Evolutionary conservation across 2,113 vertebrate species (phyloP).

Genomic region (Turdus rufiventris): DNA sequence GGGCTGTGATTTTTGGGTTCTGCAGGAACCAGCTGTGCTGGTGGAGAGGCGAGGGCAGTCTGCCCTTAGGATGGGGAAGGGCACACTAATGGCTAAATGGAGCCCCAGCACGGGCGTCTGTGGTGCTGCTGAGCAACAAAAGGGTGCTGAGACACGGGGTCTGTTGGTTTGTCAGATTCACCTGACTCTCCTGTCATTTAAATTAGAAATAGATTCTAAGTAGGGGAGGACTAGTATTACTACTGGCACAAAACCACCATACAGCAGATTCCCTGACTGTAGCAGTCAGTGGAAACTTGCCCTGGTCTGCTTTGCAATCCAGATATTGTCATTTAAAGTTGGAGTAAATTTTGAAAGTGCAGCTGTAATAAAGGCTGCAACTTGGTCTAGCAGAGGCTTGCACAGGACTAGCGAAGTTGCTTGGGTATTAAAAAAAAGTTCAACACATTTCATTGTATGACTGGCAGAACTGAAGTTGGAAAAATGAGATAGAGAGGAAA

Average conservation of each 20-base stretch:
- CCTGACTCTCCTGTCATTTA: background rate
- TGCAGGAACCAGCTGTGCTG: background rate
- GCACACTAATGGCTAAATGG: background rate
- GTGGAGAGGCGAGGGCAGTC: background rate
- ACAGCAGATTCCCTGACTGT: background rate
- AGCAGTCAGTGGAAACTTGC: background rate
- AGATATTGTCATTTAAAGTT: background rate
- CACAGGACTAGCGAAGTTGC: background rate
- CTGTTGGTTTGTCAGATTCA: background rate
- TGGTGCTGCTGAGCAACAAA: constrained; percentile 7
- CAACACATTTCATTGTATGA: background rate
- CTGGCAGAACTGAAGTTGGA: background rate
- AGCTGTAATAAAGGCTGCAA: background rate
- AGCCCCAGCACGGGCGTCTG: background rate
- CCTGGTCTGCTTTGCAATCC: background rate
- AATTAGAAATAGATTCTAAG: background rate
- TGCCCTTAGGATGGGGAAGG: background rate
- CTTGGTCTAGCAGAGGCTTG: background rate
- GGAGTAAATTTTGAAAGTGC: background rate
- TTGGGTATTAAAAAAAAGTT: background rate
- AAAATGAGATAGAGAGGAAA: background rate
- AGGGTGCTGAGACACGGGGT: background rate
- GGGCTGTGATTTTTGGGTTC: background rate
- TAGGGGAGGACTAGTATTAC: background rate
- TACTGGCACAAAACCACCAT: background rate